A percentile compares a stretch with the other conserved stretches of the same genome.
These are phyloP conservation scores for Cossypha niveicapilla DNA, from an alignment of 2,797 vertebrate genomes.

Conservation along the genomic window DNA sequence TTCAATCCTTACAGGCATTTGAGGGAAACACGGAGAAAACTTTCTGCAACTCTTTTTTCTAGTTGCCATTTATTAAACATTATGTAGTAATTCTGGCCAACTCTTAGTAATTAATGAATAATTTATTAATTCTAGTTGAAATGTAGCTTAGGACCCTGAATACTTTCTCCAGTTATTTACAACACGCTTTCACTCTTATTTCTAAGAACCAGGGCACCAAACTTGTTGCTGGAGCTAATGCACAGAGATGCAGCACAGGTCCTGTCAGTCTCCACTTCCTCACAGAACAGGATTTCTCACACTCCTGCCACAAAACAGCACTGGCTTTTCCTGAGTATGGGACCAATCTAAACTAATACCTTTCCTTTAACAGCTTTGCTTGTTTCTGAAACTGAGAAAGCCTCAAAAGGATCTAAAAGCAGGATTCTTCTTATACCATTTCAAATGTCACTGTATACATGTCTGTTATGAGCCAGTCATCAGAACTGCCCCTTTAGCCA, in stretches of 20 bases:
- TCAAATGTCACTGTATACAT: neutral
- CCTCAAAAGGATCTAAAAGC: neutral
- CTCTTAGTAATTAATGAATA: neutral
- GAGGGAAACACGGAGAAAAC: neutral
- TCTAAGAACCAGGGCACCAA: neutral
- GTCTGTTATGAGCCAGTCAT: neutral
- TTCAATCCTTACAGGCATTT: neutral
- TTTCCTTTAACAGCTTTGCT: neutral
- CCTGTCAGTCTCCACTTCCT: neutral
- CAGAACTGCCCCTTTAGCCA: neutral
- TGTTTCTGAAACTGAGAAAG: neutral
- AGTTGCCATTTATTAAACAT: neutral
- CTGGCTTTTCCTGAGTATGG: neutral
- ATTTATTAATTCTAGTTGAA: neutral
- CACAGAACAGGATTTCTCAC: neutral
- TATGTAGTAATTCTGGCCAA: neutral
- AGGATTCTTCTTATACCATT: neutral
- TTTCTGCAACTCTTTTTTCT: neutral
- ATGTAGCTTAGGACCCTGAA: neutral
- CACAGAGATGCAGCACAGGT: neutral
- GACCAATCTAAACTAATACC: neutral
- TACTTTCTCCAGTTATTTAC: neutral
- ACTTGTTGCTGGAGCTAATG: neutral
- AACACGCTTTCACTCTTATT: neutral
- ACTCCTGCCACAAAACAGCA: neutral